A percentile compares a stretch with the other conserved stretches of the same genome.
Evolutionary conservation across 2,888 invertebrate species (phyloP).

Genomic region (Notocelia uddmanniana): DNA sequence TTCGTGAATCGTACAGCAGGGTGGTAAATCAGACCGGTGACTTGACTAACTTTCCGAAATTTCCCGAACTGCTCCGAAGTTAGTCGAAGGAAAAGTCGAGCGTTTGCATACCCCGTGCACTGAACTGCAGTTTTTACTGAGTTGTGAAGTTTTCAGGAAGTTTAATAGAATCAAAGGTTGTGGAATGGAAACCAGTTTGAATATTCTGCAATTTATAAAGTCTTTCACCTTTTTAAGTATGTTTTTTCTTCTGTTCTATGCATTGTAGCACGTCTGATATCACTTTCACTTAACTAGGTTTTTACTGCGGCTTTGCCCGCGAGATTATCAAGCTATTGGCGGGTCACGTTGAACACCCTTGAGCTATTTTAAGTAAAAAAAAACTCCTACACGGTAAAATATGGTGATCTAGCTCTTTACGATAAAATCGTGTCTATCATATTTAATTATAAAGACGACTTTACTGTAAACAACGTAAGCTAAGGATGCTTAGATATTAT

Average conservation of each 20-base stretch:
- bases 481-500: neutral
- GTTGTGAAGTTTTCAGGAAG: constrained; percentile 3
- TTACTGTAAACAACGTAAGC: neutral
- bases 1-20: neutral
- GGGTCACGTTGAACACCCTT: too few species aligned
- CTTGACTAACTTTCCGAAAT: neutral
- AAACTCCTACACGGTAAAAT: neutral
- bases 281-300: too few species aligned
- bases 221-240: too few species aligned
- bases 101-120: constrained; percentile 18
- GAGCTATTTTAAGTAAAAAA: too few species aligned
- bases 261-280: too few species aligned
- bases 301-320: too few species aligned
- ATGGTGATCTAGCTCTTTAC: too few species aligned
- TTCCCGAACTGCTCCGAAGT: constrained; percentile 21
- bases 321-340: neutral
- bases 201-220: neutral
- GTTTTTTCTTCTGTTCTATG: too few species aligned
- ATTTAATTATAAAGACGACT: too few species aligned
- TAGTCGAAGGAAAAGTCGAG: constrained; percentile 13
- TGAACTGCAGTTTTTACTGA: constrained; percentile 24
- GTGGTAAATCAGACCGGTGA: constrained; percentile 11
- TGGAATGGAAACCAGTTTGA: constrained; percentile 1
- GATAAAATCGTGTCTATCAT: too few species aligned
- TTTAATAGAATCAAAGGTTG: constrained; percentile 18